Conservation (phyloP, 2,797 vertebrate genomes). For the Bovichtus diacanthus region DNA sequence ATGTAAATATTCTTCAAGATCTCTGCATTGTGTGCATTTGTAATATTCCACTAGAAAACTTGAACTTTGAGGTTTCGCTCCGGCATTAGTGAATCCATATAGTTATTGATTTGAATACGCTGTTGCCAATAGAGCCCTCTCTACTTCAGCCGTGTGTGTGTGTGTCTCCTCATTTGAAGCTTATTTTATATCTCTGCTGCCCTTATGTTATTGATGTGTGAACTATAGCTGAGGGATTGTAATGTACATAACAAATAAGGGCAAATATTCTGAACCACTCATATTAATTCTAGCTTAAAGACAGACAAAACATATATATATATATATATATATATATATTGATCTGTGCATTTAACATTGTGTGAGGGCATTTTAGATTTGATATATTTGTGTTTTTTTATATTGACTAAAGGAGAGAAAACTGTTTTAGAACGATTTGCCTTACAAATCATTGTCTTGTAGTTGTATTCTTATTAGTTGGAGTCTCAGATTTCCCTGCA, state of each 20-base stretch:
- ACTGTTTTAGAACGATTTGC: background rate
- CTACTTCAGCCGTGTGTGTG: background rate
- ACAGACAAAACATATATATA: background rate
- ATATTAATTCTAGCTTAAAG: slow-evolving; percentile 3
- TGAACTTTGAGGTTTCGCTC: background rate
- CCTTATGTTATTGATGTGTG: slow-evolving; percentile 1
- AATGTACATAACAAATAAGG: background rate
- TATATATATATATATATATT: slow-evolving; percentile 11
- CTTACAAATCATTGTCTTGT: slow-evolving; percentile 27
- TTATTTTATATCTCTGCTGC: background rate
- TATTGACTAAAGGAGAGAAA: slow-evolving; percentile 7
- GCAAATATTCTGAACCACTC: background rate
- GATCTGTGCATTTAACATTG: slow-evolving; percentile 21
- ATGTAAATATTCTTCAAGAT: background rate
- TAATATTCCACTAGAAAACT: background rate
- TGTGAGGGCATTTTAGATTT: slow-evolving; percentile 10
- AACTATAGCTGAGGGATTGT: slow-evolving; percentile 5
- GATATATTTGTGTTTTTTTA: slow-evolving; percentile 14
- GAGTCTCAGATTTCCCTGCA: slow-evolving; percentile 42
- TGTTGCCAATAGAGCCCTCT: slow-evolving; percentile 17
- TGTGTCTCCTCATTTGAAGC: slow-evolving; percentile 4
- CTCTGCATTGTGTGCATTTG: background rate
- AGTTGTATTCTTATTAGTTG: slow-evolving; percentile 30
- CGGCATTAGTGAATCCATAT: slow-evolving; percentile 14
- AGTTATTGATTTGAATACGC: slow-evolving; percentile 35